Evolutionary conservation across 2,888 invertebrate species (phyloP), one percentile per base, ranked within the genome.

Genomic region (Scaptodrosophila latifasciaeformis): DNA sequence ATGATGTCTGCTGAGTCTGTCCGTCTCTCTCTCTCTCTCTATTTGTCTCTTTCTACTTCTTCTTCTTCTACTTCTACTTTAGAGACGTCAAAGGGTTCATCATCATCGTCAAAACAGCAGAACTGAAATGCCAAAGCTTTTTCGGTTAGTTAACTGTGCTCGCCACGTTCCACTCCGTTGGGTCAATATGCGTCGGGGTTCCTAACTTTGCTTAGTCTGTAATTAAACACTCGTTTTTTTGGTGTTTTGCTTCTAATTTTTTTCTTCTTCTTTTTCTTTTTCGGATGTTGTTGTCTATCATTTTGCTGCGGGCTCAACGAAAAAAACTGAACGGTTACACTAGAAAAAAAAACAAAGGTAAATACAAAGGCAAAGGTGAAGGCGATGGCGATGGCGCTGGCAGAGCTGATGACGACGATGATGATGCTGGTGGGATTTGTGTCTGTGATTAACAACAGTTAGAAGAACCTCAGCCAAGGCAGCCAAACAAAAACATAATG

Each of bases 141-240:
- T 79, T 69, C 77, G 74, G 74, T 72, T 74, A 77, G 70, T 77
- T 69, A 72, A 80, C 78, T 70, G 74, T 77, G 67, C 64, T 70
- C 60, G 70, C 66, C 78, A 67, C 70, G 67, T 77, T 72, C 61
- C 66, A 54, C 62, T 60, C 57, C 70, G 80, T 54, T 66, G 54
- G 57, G 49, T 62, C 77, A 80, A 72, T 77, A 72, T 61, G 74
- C 57, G 54, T 44, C 51, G 46, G 24, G 49, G 35, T 54, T 48
- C 48, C 53, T 62, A 53, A 37, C 63, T 49, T 43, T 52, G 62
- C 49, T 57, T 49, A 48, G 54, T 42, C 54, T 72, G 70, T 70
- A 70, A 70, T 70, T 70, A 78, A 70, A 78, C 70, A 64, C 60
- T 58, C 72, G 75, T 79, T 55, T 46, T 39, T 15, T 37, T 30